Base-by-base conservation (phyloP, 2,888 invertebrate species). In the Agrotis exclamationis region DNA sequence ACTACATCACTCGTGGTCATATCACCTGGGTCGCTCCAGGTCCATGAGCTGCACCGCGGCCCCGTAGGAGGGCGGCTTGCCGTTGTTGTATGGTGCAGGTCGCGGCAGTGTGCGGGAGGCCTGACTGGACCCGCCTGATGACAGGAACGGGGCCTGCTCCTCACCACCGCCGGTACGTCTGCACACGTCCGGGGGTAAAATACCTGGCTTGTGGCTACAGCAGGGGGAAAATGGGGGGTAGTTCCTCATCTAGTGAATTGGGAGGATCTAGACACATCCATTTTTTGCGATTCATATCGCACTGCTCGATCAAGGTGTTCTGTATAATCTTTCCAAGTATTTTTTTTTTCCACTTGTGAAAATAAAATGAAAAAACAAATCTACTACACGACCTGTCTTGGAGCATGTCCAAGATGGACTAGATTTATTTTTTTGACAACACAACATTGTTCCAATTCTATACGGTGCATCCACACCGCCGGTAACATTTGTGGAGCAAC, bases 121-220 rank as follows among this genome's bases (percentile, higher is more conserved):
- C 72, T 95, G 96, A 83, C 96, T 96, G 92, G 86, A 95, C 89
- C 81, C 96, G 89, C 91, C 96, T 76, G 87, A 87, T 63, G 98
- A 97, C 86, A 98, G 96, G 95, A 98, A 98, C 75, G 98, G 98
- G 82, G 98, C 98, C 77, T 98, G 98, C 92, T 98, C 98, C 93
- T 98, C 98, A 92, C 98, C 98, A 74, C 97, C 97, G 87, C 98
- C 98, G 90, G 97, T 97, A 83, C 98, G 97, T 93, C 98, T 98
- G 95, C 33, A 24, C 4, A 45, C 1, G n/a, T 24, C 24, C 5
- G 39, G 11, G 7, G 48, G 64, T 50, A 9, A 64, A 63, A 39
- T 18, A 5, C 22, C 63, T 16, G 53, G 24, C 53, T 24, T 24
- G 47, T 16, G 48, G 14, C 66, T 39, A 66, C 24, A n/a, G 33